Base-by-base conservation (phyloP, 2,888 invertebrate genomes). In the Cephus pulcher region DNA sequence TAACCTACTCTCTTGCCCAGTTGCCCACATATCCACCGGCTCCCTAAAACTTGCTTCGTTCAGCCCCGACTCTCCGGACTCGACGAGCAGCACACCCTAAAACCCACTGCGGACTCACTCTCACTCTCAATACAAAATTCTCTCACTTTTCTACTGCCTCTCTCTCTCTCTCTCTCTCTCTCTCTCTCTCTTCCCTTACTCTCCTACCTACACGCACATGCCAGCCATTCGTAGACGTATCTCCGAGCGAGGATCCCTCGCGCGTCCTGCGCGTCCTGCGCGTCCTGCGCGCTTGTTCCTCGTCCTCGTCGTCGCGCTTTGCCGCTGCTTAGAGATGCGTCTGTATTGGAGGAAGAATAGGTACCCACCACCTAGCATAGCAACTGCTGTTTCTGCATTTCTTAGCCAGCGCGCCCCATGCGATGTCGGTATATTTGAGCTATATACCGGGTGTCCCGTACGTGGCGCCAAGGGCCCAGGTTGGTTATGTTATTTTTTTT, bases 331-430 rank as follows among this genome's bases (percentile, higher is more conserved):
- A 35, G 37, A 35, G 75, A 75, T 69, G 75, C 74, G 75, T 75
- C 34, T 75, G 78, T 34, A 76, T 70, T 75, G 82, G 82, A 85
- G 86, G 86, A 88, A 88, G 88, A 56, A 56, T 56, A 56, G 56
- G 56, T 56, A 56, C 56, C 56, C 86, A 87, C 87, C 86, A 88
- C 86, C 89, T 89, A 90, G 90, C 90, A 89, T 90, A 89, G 91
- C 91, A 91, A 90, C 90, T 90, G 90, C 90, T 90, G 89, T 88
- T 90, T 90, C 88, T 90, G 90, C 90, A 90, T 90, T 90, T 90
- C 90, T 89, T 87, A 89, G 85, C 56, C 89, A 86, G 84, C 85
- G 85, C 85, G 88, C 86, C 86, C 87, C 88, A 87, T 86, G 81
- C 85, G 83, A 87, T 84, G 84, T 84, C 83, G 85, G 86, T 87